Base-by-base conservation (phyloP, 2,888 invertebrate species). In the Rhamphomyia laevipes region DNA sequence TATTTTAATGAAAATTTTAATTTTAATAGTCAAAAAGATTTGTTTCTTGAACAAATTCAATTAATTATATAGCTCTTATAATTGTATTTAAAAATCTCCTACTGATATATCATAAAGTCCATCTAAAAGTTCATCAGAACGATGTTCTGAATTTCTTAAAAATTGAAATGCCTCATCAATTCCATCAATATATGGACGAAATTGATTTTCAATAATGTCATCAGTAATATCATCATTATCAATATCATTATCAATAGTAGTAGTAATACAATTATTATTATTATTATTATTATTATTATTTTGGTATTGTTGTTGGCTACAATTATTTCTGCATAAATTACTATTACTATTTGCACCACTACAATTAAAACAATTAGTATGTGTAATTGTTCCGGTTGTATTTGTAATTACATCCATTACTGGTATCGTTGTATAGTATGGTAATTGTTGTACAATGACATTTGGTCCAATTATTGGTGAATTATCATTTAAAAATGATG, bases 91-190 rank as follows among this genome's bases (percentile, higher is more conserved):
- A 56, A 62, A 67, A 50, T 65, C 66, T 49, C 58, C 59, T 45
- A 61, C 61, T 43, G 65, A 63, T 37, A 66, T 64, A 49, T 67
- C 64, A 21, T 66, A 53, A 30, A 66, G 55, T 48, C 62, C 65
- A 53, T 66, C 65, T 40, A 67, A 56, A 46, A 64, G 52, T 50
- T 67, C 66, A 31, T 66, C 66, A 21, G 58, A 61, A 11, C 61
- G 58, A 49, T 53, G 61, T 27, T 64, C 66, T 37, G 59, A 59
- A 44, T 56, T 61, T 9, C 63, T 58, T 4, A 67, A 51, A 50
- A 61, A 65, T 40, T 63, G 62, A 49, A 63, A 66, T 10, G 63
- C 60, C 33, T 67, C 66, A 46, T 66, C 67, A 6, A 63, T 61
- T 7, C 59, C 61, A 43, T 65, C 65, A 35, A 62, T 61, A 15